Percentiles rank a stretch among this genome's conserved stretches.
These are phyloP conservation scores for Eospalax fontanierii DNA, from an alignment of 2,797 vertebrate genomes.

Conservation along the genomic window DNA sequence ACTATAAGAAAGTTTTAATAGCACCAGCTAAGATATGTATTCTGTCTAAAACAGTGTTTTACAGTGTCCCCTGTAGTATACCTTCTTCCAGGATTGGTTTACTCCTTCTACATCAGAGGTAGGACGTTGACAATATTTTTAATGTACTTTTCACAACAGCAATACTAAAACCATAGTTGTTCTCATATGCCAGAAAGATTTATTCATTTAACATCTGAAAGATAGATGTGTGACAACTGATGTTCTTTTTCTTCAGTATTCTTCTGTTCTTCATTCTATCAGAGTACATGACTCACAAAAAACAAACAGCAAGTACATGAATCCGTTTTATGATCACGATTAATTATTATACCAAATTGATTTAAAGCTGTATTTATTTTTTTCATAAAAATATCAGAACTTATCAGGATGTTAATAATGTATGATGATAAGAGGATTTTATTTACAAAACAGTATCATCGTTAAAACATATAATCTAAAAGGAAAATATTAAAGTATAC, in stretches of 20 bases:
- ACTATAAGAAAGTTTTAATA: background rate
- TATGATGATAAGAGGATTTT: background rate
- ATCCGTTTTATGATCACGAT: background rate
- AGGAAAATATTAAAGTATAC: background rate
- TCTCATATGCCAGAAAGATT: background rate
- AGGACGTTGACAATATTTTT: background rate
- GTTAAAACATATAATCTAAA: background rate
- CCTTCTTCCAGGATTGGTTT: background rate
- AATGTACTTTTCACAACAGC: background rate
- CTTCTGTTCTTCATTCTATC: background rate
- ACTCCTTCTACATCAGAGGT: background rate
- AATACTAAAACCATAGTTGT: background rate
- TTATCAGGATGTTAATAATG: background rate
- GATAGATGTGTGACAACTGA: background rate
- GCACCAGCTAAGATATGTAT: background rate
- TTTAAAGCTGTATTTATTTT: background rate
- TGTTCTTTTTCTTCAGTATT: background rate
- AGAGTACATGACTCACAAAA: background rate
- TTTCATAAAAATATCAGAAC: background rate
- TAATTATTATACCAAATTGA: background rate
- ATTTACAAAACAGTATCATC: background rate
- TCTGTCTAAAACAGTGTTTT: background rate
- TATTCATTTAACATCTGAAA: background rate
- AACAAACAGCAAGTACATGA: background rate
- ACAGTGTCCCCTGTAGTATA: background rate